Evolutionary conservation across 2,888 invertebrate genomes (phyloP).

Genomic region (Chrysopilus asiliformis): DNA sequence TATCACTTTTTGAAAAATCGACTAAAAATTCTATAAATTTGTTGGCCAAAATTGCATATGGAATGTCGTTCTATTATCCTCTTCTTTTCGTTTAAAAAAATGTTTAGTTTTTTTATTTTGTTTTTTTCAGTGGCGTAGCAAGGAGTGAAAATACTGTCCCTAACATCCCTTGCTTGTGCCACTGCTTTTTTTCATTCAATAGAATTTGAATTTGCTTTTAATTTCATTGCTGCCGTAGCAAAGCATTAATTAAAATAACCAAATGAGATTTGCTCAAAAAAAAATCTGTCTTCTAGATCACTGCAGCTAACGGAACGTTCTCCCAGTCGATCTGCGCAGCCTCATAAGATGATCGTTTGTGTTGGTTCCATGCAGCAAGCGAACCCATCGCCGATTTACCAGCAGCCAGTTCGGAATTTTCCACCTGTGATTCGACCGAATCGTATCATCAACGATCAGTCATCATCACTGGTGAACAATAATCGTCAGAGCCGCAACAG

Average conservation of each 20-base stretch:
- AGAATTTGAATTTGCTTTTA: too few species aligned
- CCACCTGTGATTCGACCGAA: constrained; percentile 26
- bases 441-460: constrained; percentile 14
- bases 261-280: neutral
- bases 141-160: too few species aligned
- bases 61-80: too few species aligned
- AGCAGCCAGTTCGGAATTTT: constrained; percentile 17
- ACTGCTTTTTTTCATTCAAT: too few species aligned
- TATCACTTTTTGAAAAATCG: too few species aligned
- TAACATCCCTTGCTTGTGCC: too few species aligned
- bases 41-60: too few species aligned
- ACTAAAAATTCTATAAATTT: too few species aligned
- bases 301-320: constrained; percentile 49
- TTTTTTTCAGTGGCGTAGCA: too few species aligned
- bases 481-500: constrained; percentile 13
- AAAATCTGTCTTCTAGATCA: constrained; percentile 33
- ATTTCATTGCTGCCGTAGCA: too few species aligned
- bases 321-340: constrained; percentile 29
- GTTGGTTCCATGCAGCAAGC: constrained; percentile 23
- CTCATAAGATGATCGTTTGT: constrained; percentile 31
- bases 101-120: too few species aligned
- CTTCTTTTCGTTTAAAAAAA: too few species aligned
- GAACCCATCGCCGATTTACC: constrained; percentile 4
- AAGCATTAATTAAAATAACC: neutral
- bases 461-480: constrained; percentile 2